phyloP scores from a whole-genome alignment of 2,797 vertebrate species.

The Phataginus tricuspis region DNA sequence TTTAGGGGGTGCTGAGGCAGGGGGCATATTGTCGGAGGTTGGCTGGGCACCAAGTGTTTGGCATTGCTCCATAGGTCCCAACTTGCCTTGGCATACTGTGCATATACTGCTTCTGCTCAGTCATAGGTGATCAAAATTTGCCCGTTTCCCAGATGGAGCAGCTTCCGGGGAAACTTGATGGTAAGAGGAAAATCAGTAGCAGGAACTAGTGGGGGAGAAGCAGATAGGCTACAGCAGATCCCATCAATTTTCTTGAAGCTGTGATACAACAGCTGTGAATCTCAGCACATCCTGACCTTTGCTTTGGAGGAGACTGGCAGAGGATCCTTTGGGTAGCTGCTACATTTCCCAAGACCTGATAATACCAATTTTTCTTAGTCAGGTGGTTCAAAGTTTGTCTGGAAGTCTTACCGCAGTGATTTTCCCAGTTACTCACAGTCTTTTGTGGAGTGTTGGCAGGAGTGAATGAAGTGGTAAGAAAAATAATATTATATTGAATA shows the following conservation, averaged over 20 bases:
- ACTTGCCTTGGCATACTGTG: neutral
- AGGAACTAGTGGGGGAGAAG: neutral
- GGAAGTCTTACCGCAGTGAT: neutral
- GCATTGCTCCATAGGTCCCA: too few relatives aligned
- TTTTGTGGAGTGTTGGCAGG: neutral
- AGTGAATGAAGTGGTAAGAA: neutral
- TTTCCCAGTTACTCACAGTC: neutral
- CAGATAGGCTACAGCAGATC: neutral
- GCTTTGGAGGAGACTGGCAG: neutral
- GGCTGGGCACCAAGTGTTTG: neutral
- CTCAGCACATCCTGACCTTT: neutral
- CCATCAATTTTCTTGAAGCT: neutral
- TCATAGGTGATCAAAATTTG: neutral
- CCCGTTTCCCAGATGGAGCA: neutral
- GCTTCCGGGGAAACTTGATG: neutral
- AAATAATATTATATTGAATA: constrained; percentile 24
- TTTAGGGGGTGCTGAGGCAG: neutral
- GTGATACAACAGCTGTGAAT: neutral
- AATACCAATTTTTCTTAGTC: neutral
- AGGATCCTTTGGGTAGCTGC: neutral
- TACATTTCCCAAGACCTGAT: neutral
- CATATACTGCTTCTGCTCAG: neutral
- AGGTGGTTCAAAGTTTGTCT: neutral
- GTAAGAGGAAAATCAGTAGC: neutral
- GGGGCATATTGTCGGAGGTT: neutral